Conservation (phyloP, 2,797 vertebrate genomes). For the Nannoperca australis region DNA sequence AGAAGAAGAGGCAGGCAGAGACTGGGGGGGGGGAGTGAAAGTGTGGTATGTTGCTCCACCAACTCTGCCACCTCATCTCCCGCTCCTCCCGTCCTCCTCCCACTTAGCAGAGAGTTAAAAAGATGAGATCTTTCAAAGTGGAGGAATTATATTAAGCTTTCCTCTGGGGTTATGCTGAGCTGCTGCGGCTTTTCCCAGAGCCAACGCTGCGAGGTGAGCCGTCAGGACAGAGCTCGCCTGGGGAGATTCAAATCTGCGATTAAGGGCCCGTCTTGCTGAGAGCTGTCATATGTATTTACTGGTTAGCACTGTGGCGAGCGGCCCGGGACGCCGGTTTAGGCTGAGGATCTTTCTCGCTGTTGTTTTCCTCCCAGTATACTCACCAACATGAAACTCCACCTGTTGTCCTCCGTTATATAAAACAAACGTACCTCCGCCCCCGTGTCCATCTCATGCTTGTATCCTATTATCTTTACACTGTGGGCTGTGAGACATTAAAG, state of each 20-base stretch:
- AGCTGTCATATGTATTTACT: constrained; percentile 74
- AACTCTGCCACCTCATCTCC: background rate
- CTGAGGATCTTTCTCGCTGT: constrained; percentile 34
- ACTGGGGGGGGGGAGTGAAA: background rate
- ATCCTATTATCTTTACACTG: constrained; percentile 3
- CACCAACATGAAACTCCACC: constrained; percentile 27
- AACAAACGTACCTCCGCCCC: background rate
- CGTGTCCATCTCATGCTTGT: background rate
- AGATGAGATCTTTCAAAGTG: constrained; percentile 68
- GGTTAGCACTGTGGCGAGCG: constrained; percentile 50
- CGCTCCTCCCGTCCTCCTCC: constrained; percentile 32
- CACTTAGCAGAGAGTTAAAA: constrained; percentile 65
- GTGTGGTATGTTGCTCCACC: constrained; percentile 22
- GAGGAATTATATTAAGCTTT: constrained; percentile 68
- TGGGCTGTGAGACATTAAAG: constrained; percentile 2
- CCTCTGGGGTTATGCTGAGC: constrained; percentile 62
- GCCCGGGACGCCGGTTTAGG: constrained; percentile 44
- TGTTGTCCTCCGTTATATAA: background rate
- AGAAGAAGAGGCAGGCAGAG: constrained; percentile 9
- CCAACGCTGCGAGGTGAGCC: constrained; percentile 62
- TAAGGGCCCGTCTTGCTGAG: constrained; percentile 45
- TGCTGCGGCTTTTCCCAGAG: constrained; percentile 49
- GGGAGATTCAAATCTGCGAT: constrained; percentile 70
- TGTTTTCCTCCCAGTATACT: constrained; percentile 48
- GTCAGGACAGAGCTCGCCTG: constrained; percentile 63